Conservation (phyloP, 2,113 vertebrate species). For the Canis aureus region DNA sequence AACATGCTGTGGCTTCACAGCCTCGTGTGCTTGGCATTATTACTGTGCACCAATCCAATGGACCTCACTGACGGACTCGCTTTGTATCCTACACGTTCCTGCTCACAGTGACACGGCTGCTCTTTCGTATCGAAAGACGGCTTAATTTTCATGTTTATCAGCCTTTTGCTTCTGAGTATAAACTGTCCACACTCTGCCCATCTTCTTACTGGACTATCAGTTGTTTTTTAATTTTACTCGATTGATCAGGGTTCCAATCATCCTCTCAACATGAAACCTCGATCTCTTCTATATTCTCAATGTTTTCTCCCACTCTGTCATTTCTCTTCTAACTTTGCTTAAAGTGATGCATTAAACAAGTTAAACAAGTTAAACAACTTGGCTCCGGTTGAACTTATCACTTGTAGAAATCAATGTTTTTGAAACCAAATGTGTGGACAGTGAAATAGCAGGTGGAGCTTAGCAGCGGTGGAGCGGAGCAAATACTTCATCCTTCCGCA, state of each 20-base stretch:
- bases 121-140: not conserved
- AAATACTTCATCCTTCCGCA: not conserved
- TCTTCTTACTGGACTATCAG: not conserved
- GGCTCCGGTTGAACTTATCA: not conserved
- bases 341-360: not conserved
- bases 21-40: not conserved
- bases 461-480: not conserved
- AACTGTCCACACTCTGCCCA: not conserved
- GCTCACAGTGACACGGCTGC: not conserved
- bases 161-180: not conserved
- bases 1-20: not conserved
- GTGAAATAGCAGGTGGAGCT: not conserved
- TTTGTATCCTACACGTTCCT: not conserved
- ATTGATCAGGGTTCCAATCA: not conserved
- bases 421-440: not conserved
- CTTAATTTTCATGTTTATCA: not conserved
- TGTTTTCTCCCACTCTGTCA: not conserved
- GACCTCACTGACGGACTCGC: not conserved
- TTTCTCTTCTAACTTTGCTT: not conserved
- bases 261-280: not conserved
- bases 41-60: not conserved
- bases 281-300: not conserved
- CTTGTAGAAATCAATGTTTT: not conserved
- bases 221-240: not conserved
- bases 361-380: not conserved